phyloP scores from a whole-genome alignment of 2,888 invertebrate genomes.

The Trisateles emortualis region DNA sequence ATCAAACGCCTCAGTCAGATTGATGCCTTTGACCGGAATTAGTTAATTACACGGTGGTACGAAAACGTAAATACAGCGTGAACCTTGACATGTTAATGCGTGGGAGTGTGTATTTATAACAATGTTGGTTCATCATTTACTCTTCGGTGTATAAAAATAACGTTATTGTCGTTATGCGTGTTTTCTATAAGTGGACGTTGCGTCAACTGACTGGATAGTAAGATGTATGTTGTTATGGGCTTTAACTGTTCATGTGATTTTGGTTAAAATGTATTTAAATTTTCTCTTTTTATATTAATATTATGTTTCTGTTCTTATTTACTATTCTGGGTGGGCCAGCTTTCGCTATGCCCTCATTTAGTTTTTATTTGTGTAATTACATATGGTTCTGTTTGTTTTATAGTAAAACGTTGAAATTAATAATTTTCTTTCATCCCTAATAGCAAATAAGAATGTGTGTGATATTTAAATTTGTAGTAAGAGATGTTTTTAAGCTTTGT shows the following conservation, averaged over 20 bases:
- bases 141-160: slow-evolving; percentile 45
- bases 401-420: no score
- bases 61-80: slow-evolving; percentile 64
- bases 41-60: slow-evolving; percentile 63
- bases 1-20: slow-evolving; percentile 51
- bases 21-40: slow-evolving; percentile 52
- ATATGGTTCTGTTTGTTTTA: no score
- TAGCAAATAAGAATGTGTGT: no score
- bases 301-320: no score
- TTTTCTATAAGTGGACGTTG: slow-evolving; percentile 30
- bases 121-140: slow-evolving; percentile 38
- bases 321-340: no score
- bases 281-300: no score
- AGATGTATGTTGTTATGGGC: slow-evolving; percentile 25
- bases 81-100: slow-evolving; percentile 81
- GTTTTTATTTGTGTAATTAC: no score
- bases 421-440: no score
- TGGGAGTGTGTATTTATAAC: slow-evolving; percentile 68
- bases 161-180: slow-evolving; percentile 30
- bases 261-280: slow-evolving; percentile 32
- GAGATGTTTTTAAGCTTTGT: no score
- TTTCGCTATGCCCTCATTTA: no score
- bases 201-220: slow-evolving; percentile 27
- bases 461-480: no score
- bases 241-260: slow-evolving; percentile 31